Percentiles rank a stretch among this genome's conserved stretches.
These are phyloP conservation scores for Hyaena hyaena DNA, from an alignment of 2,113 vertebrate genomes.

Conservation along the genomic window DNA sequence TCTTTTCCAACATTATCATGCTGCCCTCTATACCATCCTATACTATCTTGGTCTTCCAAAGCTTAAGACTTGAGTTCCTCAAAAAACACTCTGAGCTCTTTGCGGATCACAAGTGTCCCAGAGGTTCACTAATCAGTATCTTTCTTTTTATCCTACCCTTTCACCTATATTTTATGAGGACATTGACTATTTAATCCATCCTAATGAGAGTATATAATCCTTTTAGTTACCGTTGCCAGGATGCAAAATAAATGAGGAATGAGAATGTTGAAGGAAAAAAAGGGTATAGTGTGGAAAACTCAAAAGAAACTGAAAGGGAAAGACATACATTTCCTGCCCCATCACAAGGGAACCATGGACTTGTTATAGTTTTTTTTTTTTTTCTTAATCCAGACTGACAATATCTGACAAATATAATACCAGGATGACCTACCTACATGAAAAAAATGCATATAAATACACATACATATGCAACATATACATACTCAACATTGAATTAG, in stretches of 20 bases:
- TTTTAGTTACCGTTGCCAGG: not conserved
- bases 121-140: not conserved
- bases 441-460: not conserved
- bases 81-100: not conserved
- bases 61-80: not conserved
- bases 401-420: not conserved
- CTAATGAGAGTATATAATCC: not conserved
- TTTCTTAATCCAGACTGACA: not conserved
- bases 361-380: not conserved
- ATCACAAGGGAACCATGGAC: not conserved
- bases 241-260: not conserved
- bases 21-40: too few relatives aligned
- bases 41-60: not conserved
- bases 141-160: not conserved
- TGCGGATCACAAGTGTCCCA: not conserved
- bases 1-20: not conserved
- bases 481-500: not conserved
- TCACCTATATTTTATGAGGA: not conserved
- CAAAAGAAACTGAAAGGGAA: not conserved
- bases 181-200: not conserved
- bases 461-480: too few relatives aligned
- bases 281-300: not conserved
- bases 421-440: not conserved
- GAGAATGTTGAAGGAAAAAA: not conserved
- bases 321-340: not conserved